A percentile compares a stretch with the other conserved stretches of the same genome.
phyloP scores from a whole-genome alignment of 2,113 vertebrate species.

The Dascyllus trimaculatus region DNA sequence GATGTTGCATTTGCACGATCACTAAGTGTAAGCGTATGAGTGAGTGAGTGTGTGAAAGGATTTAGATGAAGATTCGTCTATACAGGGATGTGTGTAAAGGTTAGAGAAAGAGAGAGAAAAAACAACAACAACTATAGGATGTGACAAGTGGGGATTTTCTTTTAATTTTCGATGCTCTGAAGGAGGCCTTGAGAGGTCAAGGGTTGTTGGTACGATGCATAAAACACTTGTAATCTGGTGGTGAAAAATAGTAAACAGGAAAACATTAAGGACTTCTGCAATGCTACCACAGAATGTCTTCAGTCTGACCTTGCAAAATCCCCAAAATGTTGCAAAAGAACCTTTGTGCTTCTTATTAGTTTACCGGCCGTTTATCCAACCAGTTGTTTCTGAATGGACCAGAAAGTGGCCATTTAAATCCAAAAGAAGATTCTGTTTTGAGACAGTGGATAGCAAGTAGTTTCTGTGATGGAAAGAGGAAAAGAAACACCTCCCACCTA shows the following conservation, averaged over 20 bases:
- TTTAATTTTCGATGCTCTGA: neutral
- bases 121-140: neutral
- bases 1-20: neutral
- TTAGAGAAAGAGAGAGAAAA: neutral
- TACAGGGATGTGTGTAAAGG: neutral
- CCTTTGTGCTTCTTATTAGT: neutral
- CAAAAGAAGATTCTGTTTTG: neutral
- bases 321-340: neutral
- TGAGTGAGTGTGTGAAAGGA: neutral
- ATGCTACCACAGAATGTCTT: neutral
- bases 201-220: too few species aligned
- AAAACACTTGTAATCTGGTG: neutral
- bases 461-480: neutral
- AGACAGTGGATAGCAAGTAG: neutral
- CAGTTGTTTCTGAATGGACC: neutral
- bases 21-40: neutral
- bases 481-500: neutral
- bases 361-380: neutral
- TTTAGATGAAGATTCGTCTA: neutral
- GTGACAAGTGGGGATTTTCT: neutral
- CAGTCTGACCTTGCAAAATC: neutral
- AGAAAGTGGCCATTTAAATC: neutral
- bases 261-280: neutral
- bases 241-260: slow-evolving; percentile 8
- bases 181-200: neutral